Evolutionary conservation across 2,797 vertebrate genomes (phyloP).

Genomic region (Acipenser ruthenus): DNA sequence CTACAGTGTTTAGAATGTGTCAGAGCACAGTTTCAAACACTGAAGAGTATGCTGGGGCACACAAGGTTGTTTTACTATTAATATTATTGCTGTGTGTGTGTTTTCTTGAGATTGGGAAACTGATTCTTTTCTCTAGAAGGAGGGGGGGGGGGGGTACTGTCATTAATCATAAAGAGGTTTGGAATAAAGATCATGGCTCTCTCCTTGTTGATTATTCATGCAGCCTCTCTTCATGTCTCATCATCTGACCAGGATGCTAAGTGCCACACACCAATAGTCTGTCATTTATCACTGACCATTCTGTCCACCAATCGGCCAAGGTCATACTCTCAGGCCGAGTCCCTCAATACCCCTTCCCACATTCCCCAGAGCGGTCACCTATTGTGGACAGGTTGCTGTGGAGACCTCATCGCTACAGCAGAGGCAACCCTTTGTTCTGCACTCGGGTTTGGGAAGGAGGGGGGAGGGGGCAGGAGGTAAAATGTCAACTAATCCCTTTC

Average conservation of each 20-base stretch:
- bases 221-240: background rate
- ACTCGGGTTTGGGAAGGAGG: conserved; percentile 21
- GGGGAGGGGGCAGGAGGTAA: conserved; percentile 42
- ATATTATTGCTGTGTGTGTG: background rate
- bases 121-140: conserved; percentile 25
- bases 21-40: too few species aligned
- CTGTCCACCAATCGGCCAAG: conserved; percentile 42
- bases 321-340: conserved; percentile 43
- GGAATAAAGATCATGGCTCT: background rate
- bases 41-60: too few species aligned
- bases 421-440: conserved; percentile 44
- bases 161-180: conserved; percentile 6
- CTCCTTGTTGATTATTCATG: conserved; percentile 1
- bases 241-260: background rate
- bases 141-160: conserved; percentile 18
- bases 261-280: conserved; percentile 34
- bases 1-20: too few species aligned
- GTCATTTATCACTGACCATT: conserved; percentile 63
- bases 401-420: conserved; percentile 41
- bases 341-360: conserved; percentile 30
- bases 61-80: background rate
- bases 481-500: conserved; percentile 31
- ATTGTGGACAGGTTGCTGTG: conserved; percentile 61
- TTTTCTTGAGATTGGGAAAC: conserved; percentile 5
- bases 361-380: conserved; percentile 61